These are phyloP conservation scores for Geopemphigus sp. DNA, from an alignment of 1,140 invertebrate genomes.

Conservation along the genomic window DNA sequence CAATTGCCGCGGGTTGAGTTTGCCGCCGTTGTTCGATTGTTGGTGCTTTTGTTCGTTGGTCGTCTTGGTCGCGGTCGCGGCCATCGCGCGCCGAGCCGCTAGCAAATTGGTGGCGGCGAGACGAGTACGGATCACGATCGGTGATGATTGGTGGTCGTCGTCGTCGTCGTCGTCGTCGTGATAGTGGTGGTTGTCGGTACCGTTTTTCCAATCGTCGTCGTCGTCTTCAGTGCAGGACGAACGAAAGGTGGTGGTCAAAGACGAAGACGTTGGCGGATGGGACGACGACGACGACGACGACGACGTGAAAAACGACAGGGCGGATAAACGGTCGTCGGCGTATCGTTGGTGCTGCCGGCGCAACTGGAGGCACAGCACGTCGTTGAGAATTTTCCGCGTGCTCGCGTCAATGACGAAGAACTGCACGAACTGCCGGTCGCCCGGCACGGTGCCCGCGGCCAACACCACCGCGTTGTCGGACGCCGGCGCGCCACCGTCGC, in stretches of 20 bases:
- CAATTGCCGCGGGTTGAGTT: conserved; percentile 23
- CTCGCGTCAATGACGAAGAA: background rate
- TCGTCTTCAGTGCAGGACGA: background rate
- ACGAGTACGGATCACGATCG: background rate
- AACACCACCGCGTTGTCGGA: background rate
- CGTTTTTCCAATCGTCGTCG: background rate
- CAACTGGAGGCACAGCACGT: background rate
- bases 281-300: background rate
- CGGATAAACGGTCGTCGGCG: no score
- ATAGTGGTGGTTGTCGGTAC: background rate
- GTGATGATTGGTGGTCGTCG: no score
- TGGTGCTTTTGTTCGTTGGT: background rate
- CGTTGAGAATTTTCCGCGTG: background rate
- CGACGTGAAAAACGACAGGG: background rate
- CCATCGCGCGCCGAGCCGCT: background rate
- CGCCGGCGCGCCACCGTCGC: no score
- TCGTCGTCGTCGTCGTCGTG: background rate
- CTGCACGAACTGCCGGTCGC: background rate
- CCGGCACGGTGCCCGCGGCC: background rate
- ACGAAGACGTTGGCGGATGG: background rate
- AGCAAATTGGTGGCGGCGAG: background rate
- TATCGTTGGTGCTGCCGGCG: background rate
- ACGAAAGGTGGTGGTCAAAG: no score
- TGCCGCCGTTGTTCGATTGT: background rate
- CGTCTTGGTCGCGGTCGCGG: background rate